Evolutionary conservation across 2,888 invertebrate genomes (phyloP).

Genomic region (Plusia festucae): DNA sequence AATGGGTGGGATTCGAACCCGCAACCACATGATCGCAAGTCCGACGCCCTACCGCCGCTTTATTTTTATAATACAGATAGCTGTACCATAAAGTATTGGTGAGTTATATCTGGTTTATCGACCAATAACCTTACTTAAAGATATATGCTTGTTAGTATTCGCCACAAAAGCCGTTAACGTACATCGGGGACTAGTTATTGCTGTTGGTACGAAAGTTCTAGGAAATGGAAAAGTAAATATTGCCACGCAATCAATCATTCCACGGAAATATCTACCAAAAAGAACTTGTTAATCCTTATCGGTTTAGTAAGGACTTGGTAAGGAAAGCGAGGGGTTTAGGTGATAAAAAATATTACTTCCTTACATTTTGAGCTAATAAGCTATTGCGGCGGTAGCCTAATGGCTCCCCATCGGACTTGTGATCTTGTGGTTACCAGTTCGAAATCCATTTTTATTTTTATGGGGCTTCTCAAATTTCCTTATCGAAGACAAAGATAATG

Average conservation of each 20-base stretch:
- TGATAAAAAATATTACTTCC: neutral
- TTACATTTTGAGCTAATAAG: too few relatives aligned
- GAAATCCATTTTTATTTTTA: too few relatives aligned
- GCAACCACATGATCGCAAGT: too few relatives aligned
- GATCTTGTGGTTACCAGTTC: too few relatives aligned
- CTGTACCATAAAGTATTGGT: neutral
- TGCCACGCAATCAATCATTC: neutral
- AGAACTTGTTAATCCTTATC: neutral
- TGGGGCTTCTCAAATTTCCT: too few relatives aligned
- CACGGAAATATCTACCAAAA: neutral
- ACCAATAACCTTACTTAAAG: neutral
- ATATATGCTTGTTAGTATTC: neutral
- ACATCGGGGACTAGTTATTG: neutral
- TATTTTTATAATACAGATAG: too few relatives aligned
- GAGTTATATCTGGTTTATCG: neutral
- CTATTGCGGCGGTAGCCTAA: too few relatives aligned
- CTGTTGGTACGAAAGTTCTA: neutral
- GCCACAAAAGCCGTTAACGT: neutral
- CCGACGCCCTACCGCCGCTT: too few relatives aligned
- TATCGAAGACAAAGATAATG: too few relatives aligned
- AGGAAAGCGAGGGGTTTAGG: neutral
- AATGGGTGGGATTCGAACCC: too few relatives aligned
- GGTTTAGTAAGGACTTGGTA: neutral
- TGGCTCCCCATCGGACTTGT: too few relatives aligned
- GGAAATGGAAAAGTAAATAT: neutral